These are phyloP conservation scores for Euproctis similis DNA, from an alignment of 2,888 invertebrate genomes.

Conservation along the genomic window DNA sequence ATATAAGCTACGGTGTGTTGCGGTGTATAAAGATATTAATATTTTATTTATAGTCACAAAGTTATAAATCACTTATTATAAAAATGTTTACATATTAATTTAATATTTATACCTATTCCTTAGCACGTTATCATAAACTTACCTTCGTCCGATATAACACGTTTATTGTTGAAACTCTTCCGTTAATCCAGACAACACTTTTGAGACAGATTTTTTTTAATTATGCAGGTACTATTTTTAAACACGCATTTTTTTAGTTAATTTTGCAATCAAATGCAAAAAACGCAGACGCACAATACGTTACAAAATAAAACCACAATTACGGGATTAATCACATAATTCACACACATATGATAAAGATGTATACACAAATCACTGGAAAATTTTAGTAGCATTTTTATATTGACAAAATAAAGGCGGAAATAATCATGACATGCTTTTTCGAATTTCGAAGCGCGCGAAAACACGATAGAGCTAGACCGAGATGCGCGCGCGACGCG, in stretches of 20 bases:
- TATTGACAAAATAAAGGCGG: no score
- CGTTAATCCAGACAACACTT: conserved; percentile 32
- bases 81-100: conserved; percentile 9
- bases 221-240: no score
- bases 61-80: conserved; percentile 2
- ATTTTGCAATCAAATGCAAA: no score
- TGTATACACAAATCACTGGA: no score
- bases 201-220: conserved; percentile 25
- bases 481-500: conserved; percentile 64
- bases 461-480: conserved; percentile 33
- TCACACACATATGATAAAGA: neutral
- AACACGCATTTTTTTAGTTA: no score
- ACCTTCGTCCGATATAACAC: conserved; percentile 26
- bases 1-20: no score
- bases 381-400: no score
- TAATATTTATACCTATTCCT: no score
- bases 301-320: no score
- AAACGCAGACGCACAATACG: conserved; percentile 25
- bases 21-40: no score
- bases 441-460: conserved; percentile 42
- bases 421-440: no score
- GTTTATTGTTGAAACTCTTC: conserved; percentile 30
- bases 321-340: conserved; percentile 10
- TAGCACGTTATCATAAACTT: conserved; percentile 18
- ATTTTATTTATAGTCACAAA: conserved; percentile 1